Base-by-base conservation (phyloP, 2,113 vertebrate genomes). In the Melanerpes aurifrons region DNA sequence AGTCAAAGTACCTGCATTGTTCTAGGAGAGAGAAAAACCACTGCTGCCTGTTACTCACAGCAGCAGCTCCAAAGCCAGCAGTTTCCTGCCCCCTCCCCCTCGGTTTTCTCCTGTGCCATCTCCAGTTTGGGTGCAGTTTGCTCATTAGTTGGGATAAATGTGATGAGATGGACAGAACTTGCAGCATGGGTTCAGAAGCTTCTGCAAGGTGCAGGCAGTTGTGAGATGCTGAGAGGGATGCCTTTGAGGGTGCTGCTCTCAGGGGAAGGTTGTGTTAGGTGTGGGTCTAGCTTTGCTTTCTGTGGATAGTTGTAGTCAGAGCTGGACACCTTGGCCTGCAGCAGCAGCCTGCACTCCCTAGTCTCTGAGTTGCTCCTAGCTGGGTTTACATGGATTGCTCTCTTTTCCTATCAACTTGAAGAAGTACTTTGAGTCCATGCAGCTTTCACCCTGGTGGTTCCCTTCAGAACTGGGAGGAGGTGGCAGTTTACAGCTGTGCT, bases 401-500 rank as follows among this genome's bases (percentile, higher is more conserved):
- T 19, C 43, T 57, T 64, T 47, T 4, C 15, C 22, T 50, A 48
- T 48, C 59, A 57, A 6, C 53, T 15, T 12, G 25, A 91, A 50
- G 54, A 74, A 82, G 10, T 90, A 45, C 92, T 94, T 90, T 82
- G 75, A 84, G 88, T 89, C 93, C 77, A 57, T 89, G 82, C 93
- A 84, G 92, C 72, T 58, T 95, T 94, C 95, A 78, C 96, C 90
- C 94, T 89, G 31, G 72, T 92, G 85, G 86, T 73, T 95, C 89
- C 93, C 89, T 90, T 86, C 92, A 91, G 94, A 96, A 79, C 31
- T 22, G 31, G 66, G 77, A 94, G 91, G 67, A 92, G 77, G 71
- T 94, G 9, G 84, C 95, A 95, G 96, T 97, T 77, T 86, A 94
- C 97, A 92, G 82, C 64, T 79, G 81, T 81, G 22, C 85, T 75